Evolutionary conservation across 2,797 vertebrate genomes (phyloP), one percentile per base, ranked within the genome.

Genomic region (Hypotaenidia philippensis): DNA sequence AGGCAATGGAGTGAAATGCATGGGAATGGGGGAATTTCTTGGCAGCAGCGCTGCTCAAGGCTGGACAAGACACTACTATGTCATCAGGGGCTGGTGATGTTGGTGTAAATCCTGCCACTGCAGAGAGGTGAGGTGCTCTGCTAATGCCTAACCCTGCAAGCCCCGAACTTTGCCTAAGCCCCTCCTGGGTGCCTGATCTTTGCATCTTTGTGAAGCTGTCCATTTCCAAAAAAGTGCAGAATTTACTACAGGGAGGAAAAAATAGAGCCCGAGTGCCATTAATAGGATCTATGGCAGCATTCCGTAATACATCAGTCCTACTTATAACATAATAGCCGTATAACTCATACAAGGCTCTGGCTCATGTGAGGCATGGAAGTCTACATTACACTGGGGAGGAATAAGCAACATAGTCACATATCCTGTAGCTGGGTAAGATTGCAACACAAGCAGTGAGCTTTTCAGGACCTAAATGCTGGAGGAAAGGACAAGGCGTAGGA

Each of bases 261-360:
- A 96, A 94, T 95, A 59, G 94, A 94, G 47, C 49, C 70, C 0
- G 0, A 72, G 70, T 91, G 77, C 96, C 91, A 94, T 94, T 95
- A 90, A 60, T n/a, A 95, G 96, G 93, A 98, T 97, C 87, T 97
- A 96, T 94, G 64, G 94, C 89, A 69, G 84, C 80, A 59, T 81
- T 93, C 87, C 66, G 91, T 89, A 93, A 97, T 97, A 94, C 94
- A 96, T 98, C 97, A 97, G 95, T 92, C 94, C 96, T 94, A 94
- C 93, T 97, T 98, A 97, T 96, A 97, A 94, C 93, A 94, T 97
- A 97, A 97, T 97, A 97, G 97, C 94, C 27, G 1, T 94, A 97
- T 97, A 97, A 98, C 92, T 97, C 97, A 97, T 84, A 87, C 91
- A 86, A 81, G 96, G 52, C 78, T 83, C 88, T 88, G 71, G 85